Conservation (phyloP, 2,797 vertebrate species). For the Muscicapa striata region DNA sequence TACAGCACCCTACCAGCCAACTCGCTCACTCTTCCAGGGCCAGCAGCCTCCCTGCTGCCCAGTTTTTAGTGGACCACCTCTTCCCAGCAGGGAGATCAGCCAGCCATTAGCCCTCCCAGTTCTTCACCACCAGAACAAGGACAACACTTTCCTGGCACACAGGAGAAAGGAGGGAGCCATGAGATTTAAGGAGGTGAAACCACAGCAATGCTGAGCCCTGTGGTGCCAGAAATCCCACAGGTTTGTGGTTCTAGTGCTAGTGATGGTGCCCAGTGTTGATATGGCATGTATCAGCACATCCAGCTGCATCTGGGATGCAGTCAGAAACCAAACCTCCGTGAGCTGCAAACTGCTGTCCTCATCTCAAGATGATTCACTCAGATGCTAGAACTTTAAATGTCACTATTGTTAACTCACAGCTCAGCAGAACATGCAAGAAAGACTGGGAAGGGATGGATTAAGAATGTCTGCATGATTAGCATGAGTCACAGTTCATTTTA, state of each 20-base stretch:
- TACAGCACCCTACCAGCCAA: background rate
- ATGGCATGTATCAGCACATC: background rate
- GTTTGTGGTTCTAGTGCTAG: background rate
- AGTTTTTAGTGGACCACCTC: background rate
- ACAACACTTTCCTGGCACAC: background rate
- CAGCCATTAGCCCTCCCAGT: background rate
- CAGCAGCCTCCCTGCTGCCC: background rate
- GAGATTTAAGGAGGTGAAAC: background rate
- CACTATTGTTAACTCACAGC: constrained; percentile 22
- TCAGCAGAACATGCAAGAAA: background rate
- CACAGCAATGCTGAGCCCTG: background rate
- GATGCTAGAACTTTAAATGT: constrained; percentile 40
- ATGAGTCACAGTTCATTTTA: constrained; percentile 39
- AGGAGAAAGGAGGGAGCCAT: background rate
- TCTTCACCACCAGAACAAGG: background rate
- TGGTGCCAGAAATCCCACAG: background rate
- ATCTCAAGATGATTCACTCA: constrained; percentile 25
- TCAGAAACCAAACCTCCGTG: background rate
- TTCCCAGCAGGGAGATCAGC: background rate
- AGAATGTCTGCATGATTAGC: background rate
- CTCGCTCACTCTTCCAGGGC: background rate
- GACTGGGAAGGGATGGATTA: background rate
- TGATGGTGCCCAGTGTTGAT: background rate
- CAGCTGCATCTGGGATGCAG: accelerated
- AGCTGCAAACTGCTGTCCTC: background rate